Evolutionary conservation across 2,797 vertebrate genomes (phyloP).

Genomic region (Aplochiton taeniatus): DNA sequence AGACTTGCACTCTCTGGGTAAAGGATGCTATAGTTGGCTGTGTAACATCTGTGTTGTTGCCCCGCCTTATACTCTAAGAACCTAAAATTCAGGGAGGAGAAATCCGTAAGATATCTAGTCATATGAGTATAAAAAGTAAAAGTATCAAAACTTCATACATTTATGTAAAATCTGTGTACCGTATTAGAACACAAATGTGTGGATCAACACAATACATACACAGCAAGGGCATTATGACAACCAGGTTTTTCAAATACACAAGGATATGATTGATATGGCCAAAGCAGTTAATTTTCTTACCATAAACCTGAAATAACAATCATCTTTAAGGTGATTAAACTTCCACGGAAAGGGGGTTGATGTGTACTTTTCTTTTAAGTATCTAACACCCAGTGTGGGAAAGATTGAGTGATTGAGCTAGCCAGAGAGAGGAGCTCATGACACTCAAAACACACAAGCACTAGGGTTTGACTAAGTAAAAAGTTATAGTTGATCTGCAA

Average conservation of each 20-base stretch:
- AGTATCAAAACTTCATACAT: background rate
- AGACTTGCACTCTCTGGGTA: too few species aligned
- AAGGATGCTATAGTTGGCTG: too few species aligned
- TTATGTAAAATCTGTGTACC: background rate
- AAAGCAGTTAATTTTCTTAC: conserved; percentile 11
- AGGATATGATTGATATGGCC: background rate
- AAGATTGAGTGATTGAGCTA: background rate
- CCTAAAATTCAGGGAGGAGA: background rate
- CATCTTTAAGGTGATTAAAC: background rate
- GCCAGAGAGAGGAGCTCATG: background rate
- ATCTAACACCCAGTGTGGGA: background rate
- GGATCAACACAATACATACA: too few species aligned
- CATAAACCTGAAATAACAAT: conserved; percentile 6
- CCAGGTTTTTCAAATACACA: background rate
- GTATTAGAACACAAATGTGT: background rate
- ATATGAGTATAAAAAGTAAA: background rate
- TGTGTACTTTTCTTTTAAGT: background rate
- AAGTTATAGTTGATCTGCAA: background rate
- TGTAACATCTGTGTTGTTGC: too few species aligned
- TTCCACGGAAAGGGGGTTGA: background rate
- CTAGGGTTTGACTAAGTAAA: too few species aligned
- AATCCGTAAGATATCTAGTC: conserved; percentile 3
- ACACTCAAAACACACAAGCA: background rate
- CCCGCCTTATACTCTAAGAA: background rate
- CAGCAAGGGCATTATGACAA: background rate